Evolutionary conservation across 2,797 vertebrate species (phyloP), one percentile per base, ranked within the genome.

Genomic region (Simalia tracyae): DNA sequence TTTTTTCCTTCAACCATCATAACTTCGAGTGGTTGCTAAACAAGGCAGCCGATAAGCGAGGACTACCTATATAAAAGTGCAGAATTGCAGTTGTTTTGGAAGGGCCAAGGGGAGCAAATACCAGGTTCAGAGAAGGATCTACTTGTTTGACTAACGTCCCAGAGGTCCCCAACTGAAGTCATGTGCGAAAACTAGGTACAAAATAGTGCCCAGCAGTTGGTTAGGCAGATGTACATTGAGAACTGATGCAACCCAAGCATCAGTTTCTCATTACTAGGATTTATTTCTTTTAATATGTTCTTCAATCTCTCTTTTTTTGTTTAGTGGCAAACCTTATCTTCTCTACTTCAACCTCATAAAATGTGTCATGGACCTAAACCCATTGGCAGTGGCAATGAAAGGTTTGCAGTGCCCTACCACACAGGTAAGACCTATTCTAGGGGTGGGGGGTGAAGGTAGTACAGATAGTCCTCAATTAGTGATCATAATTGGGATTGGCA

Each of bases 341-440:
- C 93, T 98, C 5, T 99, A 99, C 95, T 98, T 98, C 86, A 95
- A 99, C 94, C 93, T 99, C 92, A 93, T 98, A 22, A 98, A 98
- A 94, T 99, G 98, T 88, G 94, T 97, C 87, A 94, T 96, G 0
- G 92, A 96, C 0, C 46, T 96, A 14, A 98, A 98, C n/a, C 0
- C 98, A 50, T 95, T 98, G 95, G 95, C 97, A 0, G 61, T 95
- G 0, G 86, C 97, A 7, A 96, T 98, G 19, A 96, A 98, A 1
- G 98, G 98, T 14, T 95, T 98, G 0, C 98, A 98, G 91, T 99
- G 98, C 95, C 98, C 98, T 46, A 99, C 99, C 8, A 97, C 98
- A 11, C 98, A 99, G 98, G 99, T 99, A 94, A 42, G 90, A 90
- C 89, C 31, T 1, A 11, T n/a, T 2, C 5, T 8, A 2, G 26